Base-by-base conservation (phyloP, 2,113 vertebrate species). In the Dinomys branickii region DNA sequence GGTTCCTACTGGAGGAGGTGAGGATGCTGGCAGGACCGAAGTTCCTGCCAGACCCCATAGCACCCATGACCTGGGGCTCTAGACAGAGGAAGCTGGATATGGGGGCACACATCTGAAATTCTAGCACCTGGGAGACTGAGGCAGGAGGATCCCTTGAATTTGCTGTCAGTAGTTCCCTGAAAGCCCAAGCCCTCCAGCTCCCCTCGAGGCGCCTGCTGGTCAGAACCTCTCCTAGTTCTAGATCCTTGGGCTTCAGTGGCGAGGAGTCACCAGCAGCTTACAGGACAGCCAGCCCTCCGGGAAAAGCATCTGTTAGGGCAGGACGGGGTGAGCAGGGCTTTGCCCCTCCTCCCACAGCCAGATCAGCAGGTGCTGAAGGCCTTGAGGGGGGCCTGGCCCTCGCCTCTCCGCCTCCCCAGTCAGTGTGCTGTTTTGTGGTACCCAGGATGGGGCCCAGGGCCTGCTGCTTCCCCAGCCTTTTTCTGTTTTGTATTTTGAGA, bases 1-100 rank as follows among this genome's bases (percentile, higher is more conserved):
- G 95, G 6, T 97, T 97, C 19, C 1, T 0, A 0, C 41, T 92
- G 0, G 0, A 16, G 33, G 90, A 98, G 98, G 99, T 99, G 98
- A 98, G 78, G 24, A 24, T 6, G 41, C 33, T 1, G 5, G 13
- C 16, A 24, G 38, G 10, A 9, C 65, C 7, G n/a, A 35, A 7
- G 35, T 7, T 38, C 67, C 35, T 17, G 59, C 17, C 11, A 26
- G 61, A 33, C 28, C 61, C 61, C 30, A 26, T 12, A 65, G 61
- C 61, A 4, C 61, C 61, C 9, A 10, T 4, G 28, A 33, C 61
- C 61, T 33, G 61, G 7, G 35, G 33, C 67, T n/a, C 17, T 35
- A 38, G 35, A 38, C 67, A 9, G 28, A 78, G 44, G 75, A 78
- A 50, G 44, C 44, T 13, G 4, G n/a, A 28, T 33, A 13, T 9